Base-by-base conservation (phyloP, 2,888 invertebrate species). In the Aplocera efformata region DNA sequence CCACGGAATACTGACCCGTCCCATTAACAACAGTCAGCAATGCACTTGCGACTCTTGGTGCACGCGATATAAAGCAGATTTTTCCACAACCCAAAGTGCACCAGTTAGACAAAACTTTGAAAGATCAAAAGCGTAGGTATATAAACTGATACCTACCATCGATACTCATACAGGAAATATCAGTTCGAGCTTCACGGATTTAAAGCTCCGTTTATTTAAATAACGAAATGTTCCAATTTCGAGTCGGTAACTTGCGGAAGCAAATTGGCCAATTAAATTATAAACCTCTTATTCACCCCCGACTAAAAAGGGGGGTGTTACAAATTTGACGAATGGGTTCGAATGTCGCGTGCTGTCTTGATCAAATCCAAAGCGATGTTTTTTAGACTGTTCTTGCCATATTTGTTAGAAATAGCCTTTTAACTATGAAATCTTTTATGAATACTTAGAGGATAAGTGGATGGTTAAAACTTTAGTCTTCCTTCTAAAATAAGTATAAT, bases 1-100 rank as follows among this genome's bases (percentile, higher is more conserved):
- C 70, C 64, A 67, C 67, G 66, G 78, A 73, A 74, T 76, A 80
- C 72, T 79, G 80, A 81, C 79, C 78, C 69, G 72, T 73, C 64
- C 62, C 58, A 57, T 53, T 58, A 52, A 56, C 54, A 48, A 55
- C 53, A 42, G 48, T 50, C 51, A 60, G 57, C 57, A 60, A 56
- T 56, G 58, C 58, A 64, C 49, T 60, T 55, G 32, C 56, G 58
- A 67, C 69, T 58, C 47, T 55, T 60, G 53, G 46, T 20, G 22
- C 44, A 49, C 50, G 55, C 47, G 28, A 53, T 46, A 49, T 62
- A 67, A 52, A 61, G 68, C 50, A 43, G 32, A 27, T 58, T 61
- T 61, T 64, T 44, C 53, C 52, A 47, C 44, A 34, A n/a, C 38
- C 20, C 9, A 20, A 35, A 35, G 36, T 44, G 44, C 34, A 54